phyloP scores from a whole-genome alignment of 2,888 invertebrate genomes.

The Ashinkailepas kermadecensis region DNA sequence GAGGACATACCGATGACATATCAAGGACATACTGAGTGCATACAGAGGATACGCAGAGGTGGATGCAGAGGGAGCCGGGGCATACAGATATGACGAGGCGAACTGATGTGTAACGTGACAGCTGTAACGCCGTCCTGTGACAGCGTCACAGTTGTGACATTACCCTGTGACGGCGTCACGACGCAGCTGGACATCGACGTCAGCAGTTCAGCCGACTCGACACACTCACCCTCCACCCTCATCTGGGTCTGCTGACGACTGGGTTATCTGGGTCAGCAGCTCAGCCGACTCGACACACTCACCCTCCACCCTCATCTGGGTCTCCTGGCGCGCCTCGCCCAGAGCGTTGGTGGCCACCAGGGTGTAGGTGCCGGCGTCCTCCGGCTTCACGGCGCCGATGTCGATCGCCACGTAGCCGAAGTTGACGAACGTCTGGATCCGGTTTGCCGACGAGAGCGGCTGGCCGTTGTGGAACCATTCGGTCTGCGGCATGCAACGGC shows the following conservation, averaged over 20 bases:
- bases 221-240: constrained; percentile 73
- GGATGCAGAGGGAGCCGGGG: no score
- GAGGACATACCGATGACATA: no score
- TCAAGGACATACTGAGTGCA: no score
- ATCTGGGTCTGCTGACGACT: constrained; percentile 66
- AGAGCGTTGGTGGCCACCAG: constrained; percentile 84
- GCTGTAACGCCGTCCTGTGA: no score
- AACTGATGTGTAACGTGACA: no score
- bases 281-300: constrained; percentile 42
- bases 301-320: constrained; percentile 83
- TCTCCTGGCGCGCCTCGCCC: constrained; percentile 77
- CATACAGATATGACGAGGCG: no score
- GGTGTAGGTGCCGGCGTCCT: constrained; percentile 88
- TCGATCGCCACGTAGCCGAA: constrained; percentile 96
- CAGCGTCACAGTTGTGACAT: no score
- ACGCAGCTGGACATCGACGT: no score
- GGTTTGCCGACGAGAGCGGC: constrained; percentile 75
- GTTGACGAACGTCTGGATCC: constrained; percentile 90
- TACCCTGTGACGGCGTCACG: no score
- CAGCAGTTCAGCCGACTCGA: neutral
- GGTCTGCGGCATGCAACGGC: constrained; percentile 45
- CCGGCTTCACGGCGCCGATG: constrained; percentile 81
- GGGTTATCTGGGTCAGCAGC: no score
- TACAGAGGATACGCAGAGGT: no score
- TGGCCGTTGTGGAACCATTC: constrained; percentile 98